Percentiles rank a stretch among this genome's conserved stretches.
Conservation (phyloP, 1,140 invertebrate genomes). For the Drosophila teissieri region DNA sequence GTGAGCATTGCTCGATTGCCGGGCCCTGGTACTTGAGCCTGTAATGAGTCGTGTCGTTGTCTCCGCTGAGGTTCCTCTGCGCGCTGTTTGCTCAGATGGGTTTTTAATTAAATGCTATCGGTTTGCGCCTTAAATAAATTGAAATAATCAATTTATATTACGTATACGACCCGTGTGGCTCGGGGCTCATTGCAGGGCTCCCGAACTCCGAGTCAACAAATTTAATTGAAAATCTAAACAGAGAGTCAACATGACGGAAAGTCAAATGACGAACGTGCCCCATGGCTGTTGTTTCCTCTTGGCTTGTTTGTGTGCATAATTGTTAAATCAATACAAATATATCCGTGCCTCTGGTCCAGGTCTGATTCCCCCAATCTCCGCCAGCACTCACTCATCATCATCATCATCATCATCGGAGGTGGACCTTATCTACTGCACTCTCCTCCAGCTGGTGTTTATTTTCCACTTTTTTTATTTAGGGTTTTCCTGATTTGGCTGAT, state of each 20-base stretch:
- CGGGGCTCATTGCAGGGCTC: background rate
- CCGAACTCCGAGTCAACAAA: constrained; percentile 71
- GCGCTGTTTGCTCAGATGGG: constrained; percentile 76
- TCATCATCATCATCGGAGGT: constrained; percentile 20
- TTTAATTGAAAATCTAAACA: constrained; percentile 84
- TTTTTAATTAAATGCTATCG: constrained; percentile 83
- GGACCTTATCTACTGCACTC: constrained; percentile 41
- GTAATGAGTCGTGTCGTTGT: constrained; percentile 77
- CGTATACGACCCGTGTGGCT: constrained; percentile 58
- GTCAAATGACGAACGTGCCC: constrained; percentile 54
- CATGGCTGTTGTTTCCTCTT: constrained; percentile 36
- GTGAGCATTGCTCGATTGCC: constrained; percentile 16
- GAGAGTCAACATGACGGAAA: constrained; percentile 71
- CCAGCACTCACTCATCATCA: background rate
- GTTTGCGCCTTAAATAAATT: constrained; percentile 80
- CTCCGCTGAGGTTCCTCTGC: background rate
- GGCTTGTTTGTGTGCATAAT: constrained; percentile 82
- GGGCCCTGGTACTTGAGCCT: constrained; percentile 72
- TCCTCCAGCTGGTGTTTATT: background rate
- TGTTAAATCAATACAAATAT: constrained; percentile 84
- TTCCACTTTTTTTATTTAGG: constrained; percentile 25
- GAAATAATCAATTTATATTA: constrained; percentile 83
- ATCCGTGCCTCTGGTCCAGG: constrained; percentile 56
- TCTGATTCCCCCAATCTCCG: constrained; percentile 5
- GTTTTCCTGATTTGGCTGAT: constrained; percentile 59